Evolutionary conservation across 2,888 invertebrate species (phyloP), one percentile per base, ranked within the genome.

Genomic region (Hirtodrosophila duncani): DNA sequence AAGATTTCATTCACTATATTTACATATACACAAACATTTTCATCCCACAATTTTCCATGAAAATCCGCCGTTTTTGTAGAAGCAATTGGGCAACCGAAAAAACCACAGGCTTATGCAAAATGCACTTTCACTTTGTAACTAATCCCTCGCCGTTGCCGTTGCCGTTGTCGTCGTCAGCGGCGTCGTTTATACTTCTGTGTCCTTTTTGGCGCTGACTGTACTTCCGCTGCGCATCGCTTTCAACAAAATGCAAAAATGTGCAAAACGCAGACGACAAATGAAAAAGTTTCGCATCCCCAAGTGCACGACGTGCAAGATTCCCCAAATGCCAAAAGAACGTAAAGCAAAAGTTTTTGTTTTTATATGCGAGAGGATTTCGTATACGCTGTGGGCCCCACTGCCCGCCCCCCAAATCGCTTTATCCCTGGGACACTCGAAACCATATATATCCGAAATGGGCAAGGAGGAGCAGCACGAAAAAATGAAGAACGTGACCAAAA

Each of bases 31-130:
- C 14, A 37, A 52, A 24, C 23, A 24, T 23, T 17, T 3, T 18
- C 23, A 23, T 23, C 36, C 1, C 3, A 21, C 7, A 44, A 17
- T 23, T 9, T 7, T 7, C 11, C 31, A 21, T 13, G 23, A 26
- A 29, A 50, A 29, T 30, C 38, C 24, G n/a, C 38, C 38, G 18
- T 52, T 8, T 29, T 11, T 29, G 24, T 20, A 52, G 11, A 9
- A 9, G 50, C 38, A 51, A 51, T 51, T 51, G 50, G 50, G 38
- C 50, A 51, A 51, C 52, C 23, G 24, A 30, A 30, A 38, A 18
- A 57, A 61, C 71, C 71, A 34, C 77, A 62, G 64, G 63, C 67
- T 79, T 79, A 79, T 79, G 71, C 71, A 79, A 79, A 71, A 70
- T 79, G 67, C 72, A 72, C 64, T 79, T 60, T 51, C 50, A 46